These are phyloP conservation scores for Enteromius treurensis DNA, from an alignment of 2,797 vertebrate species.

Conservation along the genomic window DNA sequence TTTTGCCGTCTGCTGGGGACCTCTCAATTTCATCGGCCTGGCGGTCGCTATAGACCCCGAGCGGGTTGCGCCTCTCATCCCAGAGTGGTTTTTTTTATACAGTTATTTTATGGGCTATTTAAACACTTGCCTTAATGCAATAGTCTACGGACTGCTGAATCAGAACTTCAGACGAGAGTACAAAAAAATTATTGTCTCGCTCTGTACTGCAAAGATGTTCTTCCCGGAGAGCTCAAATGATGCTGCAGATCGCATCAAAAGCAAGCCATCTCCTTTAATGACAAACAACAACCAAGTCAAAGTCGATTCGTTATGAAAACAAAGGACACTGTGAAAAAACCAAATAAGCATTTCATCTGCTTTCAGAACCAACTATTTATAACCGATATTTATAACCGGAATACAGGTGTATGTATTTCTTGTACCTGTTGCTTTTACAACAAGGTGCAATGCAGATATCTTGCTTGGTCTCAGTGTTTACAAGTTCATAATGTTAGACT, in stretches of 20 bases:
- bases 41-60: slow-evolving; percentile 79
- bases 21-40: slow-evolving; percentile 85
- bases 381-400: slow-evolving; percentile 22
- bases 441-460: slow-evolving; percentile 44
- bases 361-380: slow-evolving; percentile 40
- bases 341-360: slow-evolving; percentile 47
- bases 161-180: slow-evolving; percentile 87
- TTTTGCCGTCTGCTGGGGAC: slow-evolving; percentile 87
- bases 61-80: slow-evolving; percentile 76
- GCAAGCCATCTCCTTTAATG: slow-evolving; percentile 79
- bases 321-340: slow-evolving; percentile 45
- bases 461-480: slow-evolving; percentile 56
- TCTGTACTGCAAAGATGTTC: slow-evolving; percentile 80
- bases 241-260: slow-evolving; percentile 76
- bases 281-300: slow-evolving; percentile 80
- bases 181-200: slow-evolving; percentile 78
- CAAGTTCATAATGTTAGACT: slow-evolving; percentile 38
- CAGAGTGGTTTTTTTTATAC: slow-evolving; percentile 85
- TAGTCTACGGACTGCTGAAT: slow-evolving; percentile 85
- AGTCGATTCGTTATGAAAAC: slow-evolving; percentile 80
- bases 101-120: slow-evolving; percentile 89
- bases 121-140: slow-evolving; percentile 88
- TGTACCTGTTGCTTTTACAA: slow-evolving; percentile 38
- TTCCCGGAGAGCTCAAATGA: slow-evolving; percentile 81
- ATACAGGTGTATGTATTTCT: slow-evolving; percentile 27